Evolutionary conservation across 2,113 vertebrate genomes (phyloP).

Genomic region (Recurvirostra avosetta): DNA sequence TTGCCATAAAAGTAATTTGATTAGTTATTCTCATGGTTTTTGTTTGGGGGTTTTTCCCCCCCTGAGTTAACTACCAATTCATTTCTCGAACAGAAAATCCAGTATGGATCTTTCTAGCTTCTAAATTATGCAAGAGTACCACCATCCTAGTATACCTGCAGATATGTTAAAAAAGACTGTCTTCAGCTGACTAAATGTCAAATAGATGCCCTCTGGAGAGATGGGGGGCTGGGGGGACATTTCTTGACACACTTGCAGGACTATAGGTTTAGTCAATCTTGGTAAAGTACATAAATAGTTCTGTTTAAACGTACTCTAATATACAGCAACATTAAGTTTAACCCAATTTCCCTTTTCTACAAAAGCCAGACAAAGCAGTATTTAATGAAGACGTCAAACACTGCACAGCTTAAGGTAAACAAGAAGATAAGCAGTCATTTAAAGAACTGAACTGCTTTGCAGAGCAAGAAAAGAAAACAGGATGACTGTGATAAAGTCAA

Average conservation of each 20-base stretch:
- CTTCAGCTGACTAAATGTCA: not conserved
- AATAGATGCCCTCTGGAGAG: not conserved
- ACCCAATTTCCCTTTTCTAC: not conserved
- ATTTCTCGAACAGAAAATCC: not conserved
- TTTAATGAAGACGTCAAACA: not conserved
- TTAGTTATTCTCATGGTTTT: not conserved
- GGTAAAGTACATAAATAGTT: not conserved
- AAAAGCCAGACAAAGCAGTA: not conserved
- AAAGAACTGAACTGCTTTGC: not conserved
- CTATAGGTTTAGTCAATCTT: not conserved
- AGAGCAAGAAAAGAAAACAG: not conserved
- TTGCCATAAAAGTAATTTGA: not conserved
- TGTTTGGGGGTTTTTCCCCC: not conserved
- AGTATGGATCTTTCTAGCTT: not conserved
- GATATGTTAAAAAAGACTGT: not conserved
- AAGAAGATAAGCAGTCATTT: not conserved
- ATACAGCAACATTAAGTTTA: not conserved
- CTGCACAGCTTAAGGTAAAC: not conserved
- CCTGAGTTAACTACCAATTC: not conserved
- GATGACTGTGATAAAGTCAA: accelerated
- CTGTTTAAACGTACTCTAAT: not conserved
- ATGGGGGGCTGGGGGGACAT: not conserved
- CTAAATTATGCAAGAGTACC: not conserved
- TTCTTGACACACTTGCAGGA: not conserved
- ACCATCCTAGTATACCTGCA: not conserved